Conservation (phyloP, 2,797 vertebrate species). For the Dryobates pubescens region DNA sequence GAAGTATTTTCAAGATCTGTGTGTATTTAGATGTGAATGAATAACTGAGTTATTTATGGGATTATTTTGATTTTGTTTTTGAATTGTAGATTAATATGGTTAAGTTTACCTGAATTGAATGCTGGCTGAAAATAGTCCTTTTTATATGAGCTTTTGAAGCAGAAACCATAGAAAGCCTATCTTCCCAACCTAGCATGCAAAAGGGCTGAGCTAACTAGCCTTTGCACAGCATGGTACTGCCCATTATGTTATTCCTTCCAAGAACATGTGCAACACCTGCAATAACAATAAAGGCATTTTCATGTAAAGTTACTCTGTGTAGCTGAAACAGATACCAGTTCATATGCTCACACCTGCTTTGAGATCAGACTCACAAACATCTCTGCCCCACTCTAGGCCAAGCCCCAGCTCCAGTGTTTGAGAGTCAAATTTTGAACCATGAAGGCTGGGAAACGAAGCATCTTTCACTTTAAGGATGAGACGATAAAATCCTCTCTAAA, state of each 20-base stretch:
- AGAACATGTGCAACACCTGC: not conserved
- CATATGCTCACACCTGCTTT: not conserved
- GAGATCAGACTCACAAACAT: not conserved
- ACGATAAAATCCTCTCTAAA: not conserved
- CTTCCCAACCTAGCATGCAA: not conserved
- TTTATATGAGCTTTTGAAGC: not conserved
- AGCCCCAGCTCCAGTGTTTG: not conserved
- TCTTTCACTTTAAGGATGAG: not conserved
- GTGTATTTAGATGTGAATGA: not conserved
- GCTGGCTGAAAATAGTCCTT: not conserved
- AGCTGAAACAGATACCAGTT: not conserved
- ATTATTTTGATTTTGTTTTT: not conserved
- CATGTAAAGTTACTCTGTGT: not conserved
- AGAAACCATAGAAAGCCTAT: not conserved
- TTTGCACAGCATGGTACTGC: not conserved
- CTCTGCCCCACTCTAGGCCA: not conserved
- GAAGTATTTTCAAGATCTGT: not conserved
- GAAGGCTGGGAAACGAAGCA: not conserved
- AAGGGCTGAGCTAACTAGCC: not conserved
- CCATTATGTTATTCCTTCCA: not conserved
- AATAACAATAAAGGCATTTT: conserved; percentile 11
- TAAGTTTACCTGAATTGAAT: not conserved
- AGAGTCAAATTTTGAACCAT: not conserved
- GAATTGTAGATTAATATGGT: not conserved
- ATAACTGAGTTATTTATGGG: not conserved